Evolutionary conservation across 2,888 invertebrate genomes (phyloP).

Genomic region (Thymelicus sylvestris): DNA sequence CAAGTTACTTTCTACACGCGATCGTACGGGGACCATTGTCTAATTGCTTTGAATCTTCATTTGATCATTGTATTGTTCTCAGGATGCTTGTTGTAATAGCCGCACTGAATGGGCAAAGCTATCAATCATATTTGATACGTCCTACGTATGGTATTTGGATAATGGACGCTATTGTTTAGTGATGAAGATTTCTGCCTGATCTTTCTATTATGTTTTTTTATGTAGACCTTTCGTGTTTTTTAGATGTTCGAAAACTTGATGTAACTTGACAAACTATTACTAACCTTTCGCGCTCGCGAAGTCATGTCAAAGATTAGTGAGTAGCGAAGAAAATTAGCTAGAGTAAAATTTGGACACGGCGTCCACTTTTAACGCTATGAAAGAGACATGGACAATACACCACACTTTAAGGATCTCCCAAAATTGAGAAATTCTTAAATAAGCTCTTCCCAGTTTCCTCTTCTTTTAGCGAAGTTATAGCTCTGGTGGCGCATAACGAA

Average conservation of each 20-base stretch:
- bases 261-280: no score
- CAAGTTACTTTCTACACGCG: slow-evolving; percentile 28
- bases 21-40: slow-evolving; percentile 23
- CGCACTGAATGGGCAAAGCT: slow-evolving; percentile 5
- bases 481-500: no score
- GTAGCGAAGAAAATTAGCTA: no score
- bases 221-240: background rate
- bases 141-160: background rate
- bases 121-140: slow-evolving; percentile 6
- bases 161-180: slow-evolving; percentile 7
- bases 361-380: no score
- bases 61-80: slow-evolving; percentile 30
- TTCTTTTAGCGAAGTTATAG: no score
- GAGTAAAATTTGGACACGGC: no score
- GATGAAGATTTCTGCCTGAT: background rate
- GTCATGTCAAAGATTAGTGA: no score
- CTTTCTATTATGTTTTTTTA: background rate
- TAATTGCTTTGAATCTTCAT: slow-evolving; percentile 33
- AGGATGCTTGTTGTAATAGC: slow-evolving; percentile 4
- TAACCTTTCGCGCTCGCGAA: no score
- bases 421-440: no score
- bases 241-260: background rate
- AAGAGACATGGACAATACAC: no score
- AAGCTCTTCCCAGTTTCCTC: no score
- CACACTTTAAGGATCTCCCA: no score